A percentile compares a stretch with the other conserved stretches of the same genome.
Conservation (phyloP, 2,888 invertebrate species). For the Epinotia nisella region DNA sequence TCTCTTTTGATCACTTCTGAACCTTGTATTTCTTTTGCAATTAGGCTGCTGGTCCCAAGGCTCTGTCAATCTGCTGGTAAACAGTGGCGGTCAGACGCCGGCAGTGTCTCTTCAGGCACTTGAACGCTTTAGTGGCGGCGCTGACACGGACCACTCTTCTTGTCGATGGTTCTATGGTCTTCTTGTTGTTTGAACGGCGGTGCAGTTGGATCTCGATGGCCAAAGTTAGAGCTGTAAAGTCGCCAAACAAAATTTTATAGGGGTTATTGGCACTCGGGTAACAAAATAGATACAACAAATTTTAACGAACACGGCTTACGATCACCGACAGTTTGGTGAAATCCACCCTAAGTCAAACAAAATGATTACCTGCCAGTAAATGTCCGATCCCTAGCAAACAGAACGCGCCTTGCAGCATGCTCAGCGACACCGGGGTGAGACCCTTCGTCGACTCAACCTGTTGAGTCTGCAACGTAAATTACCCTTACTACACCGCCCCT, state of each 20-base stretch:
- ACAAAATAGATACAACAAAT: too few relatives aligned
- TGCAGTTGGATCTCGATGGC: conserved; percentile 67
- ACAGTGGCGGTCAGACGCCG: conserved; percentile 51
- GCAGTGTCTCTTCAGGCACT: conserved; percentile 49
- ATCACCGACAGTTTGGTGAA: too few relatives aligned
- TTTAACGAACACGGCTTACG: too few relatives aligned
- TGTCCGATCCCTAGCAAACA: conserved; percentile 88
- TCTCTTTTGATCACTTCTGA: too few relatives aligned
- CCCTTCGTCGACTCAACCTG: conserved; percentile 70
- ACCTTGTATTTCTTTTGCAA: too few relatives aligned
- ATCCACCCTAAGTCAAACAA: conserved; percentile 1
- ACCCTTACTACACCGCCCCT: conserved; percentile 17
- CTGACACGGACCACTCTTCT: conserved; percentile 48
- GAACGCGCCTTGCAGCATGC: conserved; percentile 90
- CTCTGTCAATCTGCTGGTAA: conserved; percentile 61
- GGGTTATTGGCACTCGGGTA: too few relatives aligned
- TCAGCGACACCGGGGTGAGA: conserved; percentile 87
- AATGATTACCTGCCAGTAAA: conserved; percentile 81
- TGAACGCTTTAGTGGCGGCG: conserved; percentile 50
- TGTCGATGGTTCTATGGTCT: conserved; percentile 47
- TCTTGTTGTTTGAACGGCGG: conserved; percentile 55
- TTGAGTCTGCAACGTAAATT: conserved; percentile 60
- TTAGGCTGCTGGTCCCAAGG: conserved; percentile 60
- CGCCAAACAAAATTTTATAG: background rate
- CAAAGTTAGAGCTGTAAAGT: conserved; percentile 61